Base-by-base conservation (phyloP, 2,888 invertebrate species). In the Cephus pulcher region DNA sequence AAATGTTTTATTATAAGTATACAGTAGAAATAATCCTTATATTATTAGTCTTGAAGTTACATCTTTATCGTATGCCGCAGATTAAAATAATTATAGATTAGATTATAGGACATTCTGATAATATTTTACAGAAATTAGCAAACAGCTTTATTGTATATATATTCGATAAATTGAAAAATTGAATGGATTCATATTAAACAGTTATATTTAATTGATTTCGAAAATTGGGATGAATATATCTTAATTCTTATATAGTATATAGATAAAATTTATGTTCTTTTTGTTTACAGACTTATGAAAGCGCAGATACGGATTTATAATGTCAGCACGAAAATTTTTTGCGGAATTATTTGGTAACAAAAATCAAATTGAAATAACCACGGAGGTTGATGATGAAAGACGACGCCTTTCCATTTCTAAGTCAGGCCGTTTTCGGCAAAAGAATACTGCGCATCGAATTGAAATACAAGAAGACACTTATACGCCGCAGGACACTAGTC, bases 241-340 rank as follows among this genome's bases (percentile, higher is more conserved):
- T 12, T 15, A 40, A 40, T 15, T 40, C 15, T 40, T 6, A 15
- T 56, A 12, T 35, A 3, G 12, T n/a, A 32, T 34, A 15, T n/a
- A 71, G 12, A 37, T 71, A 4, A 71, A 15, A 32, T 71, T 34
- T 71, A 71, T 32, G 15, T 71, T 56, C 9, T 23, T 23, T 56
- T 15, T 15, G 9, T 23, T 23, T 9, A 9, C 23, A 56, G 56
- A 56, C 56, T 56, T 23, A 56, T 56, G 23, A 56, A 56, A 23
- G 23, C 15, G 2, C 56, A 23, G 23, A 56, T 23, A 56, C 23
- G 23, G 56, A 56, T 23, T 15, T 23, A 76, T 68, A 34, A 81
- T 81, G 81, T 73, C 81, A n/a, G 79, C 81, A 30, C 77, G 76
- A 76, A 81, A 80, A 78, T 81, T 80, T 35, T 79, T 81, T 35